Base-by-base conservation (phyloP, 1,140 invertebrate species). In the Spodoptera frugiperda region DNA sequence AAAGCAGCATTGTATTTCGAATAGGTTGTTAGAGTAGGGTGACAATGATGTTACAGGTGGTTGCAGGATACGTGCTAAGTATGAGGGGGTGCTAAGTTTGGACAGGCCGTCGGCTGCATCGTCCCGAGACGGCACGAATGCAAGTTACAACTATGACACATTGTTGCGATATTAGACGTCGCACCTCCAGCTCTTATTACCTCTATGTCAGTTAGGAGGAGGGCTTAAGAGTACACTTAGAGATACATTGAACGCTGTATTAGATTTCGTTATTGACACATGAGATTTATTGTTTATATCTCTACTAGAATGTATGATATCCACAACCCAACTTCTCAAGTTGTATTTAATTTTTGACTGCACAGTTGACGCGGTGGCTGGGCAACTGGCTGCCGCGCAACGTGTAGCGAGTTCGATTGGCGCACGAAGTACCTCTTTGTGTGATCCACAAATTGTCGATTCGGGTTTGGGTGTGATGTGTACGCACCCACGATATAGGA, bases 51-150 rank as follows among this genome's bases (percentile, higher is more conserved):
- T 75, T 70, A 73, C 19, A 33, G 48, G n/a, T 49, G 9, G 25
- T 49, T 49, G 79, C 72, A 54, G 33, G 74, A 80, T 86, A 77
- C 55, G 48, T 44, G 82, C 70, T 82, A 88, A 86, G 84, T 85
- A 83, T 84, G 84, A 82, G 81, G 57, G 81, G 81, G 81, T 77
- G 76, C 77, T 74, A 85, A 88, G 72, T 88, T 88, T 86, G 84
- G 86, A 88, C 84, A 84, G 84, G 21, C 59, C 67, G 78, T 79
- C 78, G 78, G 72, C 63, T 57, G 73, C 78, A 63, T 33, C 74
- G 61, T 61, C 71, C 49, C 76, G 14, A 75, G 76, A 81, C 72
- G 49, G 80, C 55, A 53, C 57, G 11, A 71, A 71, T 77, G 67
- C 65, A 74, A 70, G 17, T 77, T 57, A 76, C 46, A 74, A 74